Evolutionary conservation across 2,113 vertebrate genomes (phyloP), one percentile per base, ranked within the genome.

Genomic region (Falcunculus frontatus): DNA sequence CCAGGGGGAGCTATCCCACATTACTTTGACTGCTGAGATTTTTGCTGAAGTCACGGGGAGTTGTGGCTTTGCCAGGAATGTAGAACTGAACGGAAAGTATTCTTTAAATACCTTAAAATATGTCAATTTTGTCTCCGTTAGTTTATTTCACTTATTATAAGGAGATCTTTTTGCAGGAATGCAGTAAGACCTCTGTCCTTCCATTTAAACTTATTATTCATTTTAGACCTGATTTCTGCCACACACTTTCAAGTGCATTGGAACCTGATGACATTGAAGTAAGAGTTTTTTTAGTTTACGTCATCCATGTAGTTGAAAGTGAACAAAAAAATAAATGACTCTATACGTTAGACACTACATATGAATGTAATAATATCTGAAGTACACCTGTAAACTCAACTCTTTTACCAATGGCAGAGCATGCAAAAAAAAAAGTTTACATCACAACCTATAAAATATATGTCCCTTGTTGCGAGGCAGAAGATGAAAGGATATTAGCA

Each of bases 171-270:
- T 90, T 91, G 14, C 60, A 46, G 53, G 52, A 74, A 91, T 82
- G 33, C 39, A 57, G 49, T 68, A 87, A 62, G 52, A 35, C 53
- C 62, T 93, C 10, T 42, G 42, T 86, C 73, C 49, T 70, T 84
- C 77, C 50, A 19, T 95, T 95, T 77, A 83, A 64, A 84, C 84
- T 35, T 77, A 50, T 77, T 89, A 68, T 84, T 97, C 17, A 6
- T 96, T 97, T 95, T 84, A 84, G 94, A 63, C 68, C 63, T 83
- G 27, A 83, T 92, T 97, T 96, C 89, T 80, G 86, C 87, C 64
- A 69, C 60, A 82, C 37, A 35, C 72, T 80, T 97, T 84, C 69
- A 89, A 73, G 84, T 90, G 75, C 44, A 60, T 55, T 86, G 75
- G 75, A 96, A 95, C 94, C 94, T 90, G 87, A 84, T 2, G 1